Evolutionary conservation across 2,113 vertebrate genomes (phyloP).

Genomic region (Ameiurus melas): DNA sequence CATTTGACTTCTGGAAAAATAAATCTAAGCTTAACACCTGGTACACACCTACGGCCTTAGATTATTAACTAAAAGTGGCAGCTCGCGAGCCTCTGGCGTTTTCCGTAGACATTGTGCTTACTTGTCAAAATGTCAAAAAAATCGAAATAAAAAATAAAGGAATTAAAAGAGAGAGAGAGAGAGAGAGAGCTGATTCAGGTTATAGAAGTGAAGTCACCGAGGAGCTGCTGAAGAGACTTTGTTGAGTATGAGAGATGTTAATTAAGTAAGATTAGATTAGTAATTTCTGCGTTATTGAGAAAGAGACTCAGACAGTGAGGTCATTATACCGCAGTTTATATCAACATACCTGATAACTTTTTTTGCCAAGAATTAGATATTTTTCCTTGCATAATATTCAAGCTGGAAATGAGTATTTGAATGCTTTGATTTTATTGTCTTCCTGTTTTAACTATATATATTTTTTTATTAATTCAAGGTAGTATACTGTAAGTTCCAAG

Average conservation of each 20-base stretch:
- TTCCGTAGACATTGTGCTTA: constrained; percentile 25
- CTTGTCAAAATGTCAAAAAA: constrained; percentile 35
- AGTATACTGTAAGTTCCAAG: constrained; percentile 30
- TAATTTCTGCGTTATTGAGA: not conserved
- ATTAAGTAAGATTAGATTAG: not conserved
- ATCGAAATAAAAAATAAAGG: not conserved
- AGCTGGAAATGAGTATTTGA: constrained; percentile 23
- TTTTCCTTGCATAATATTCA: constrained; percentile 51
- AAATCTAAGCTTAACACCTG: constrained; percentile 72
- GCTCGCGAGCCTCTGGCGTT: constrained; percentile 3
- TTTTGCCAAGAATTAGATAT: constrained; percentile 51
- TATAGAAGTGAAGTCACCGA: not conserved
- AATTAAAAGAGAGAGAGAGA: not conserved
- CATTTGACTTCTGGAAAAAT: constrained; percentile 74
- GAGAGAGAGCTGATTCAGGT: not conserved
- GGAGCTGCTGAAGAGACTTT: not conserved
- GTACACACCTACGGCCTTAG: constrained; percentile 55
- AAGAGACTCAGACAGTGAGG: constrained; percentile 7
- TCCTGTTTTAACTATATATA: constrained; percentile 50
- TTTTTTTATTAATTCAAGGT: constrained; percentile 49
- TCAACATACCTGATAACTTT: constrained; percentile 16
- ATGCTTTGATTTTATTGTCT: constrained; percentile 32
- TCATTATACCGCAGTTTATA: constrained; percentile 1
- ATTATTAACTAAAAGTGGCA: constrained; percentile 39
- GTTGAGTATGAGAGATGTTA: not conserved